Percentiles rank a stretch among this genome's conserved stretches.
These are phyloP conservation scores for Macrophya alboannulata DNA, from an alignment of 2,888 invertebrate genomes.

Conservation along the genomic window DNA sequence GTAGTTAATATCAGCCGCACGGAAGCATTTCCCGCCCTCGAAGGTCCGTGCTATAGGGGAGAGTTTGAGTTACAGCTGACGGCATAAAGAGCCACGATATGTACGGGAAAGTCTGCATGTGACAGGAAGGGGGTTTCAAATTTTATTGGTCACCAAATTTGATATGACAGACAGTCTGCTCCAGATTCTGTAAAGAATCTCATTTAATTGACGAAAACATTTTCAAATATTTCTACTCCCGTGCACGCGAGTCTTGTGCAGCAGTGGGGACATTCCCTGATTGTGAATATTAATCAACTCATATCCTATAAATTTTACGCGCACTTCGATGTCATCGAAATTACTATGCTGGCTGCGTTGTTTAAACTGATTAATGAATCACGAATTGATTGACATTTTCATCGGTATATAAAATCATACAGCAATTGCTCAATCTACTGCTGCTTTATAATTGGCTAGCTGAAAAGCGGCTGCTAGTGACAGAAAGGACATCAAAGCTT, in stretches of 20 bases:
- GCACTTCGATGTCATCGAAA: not conserved
- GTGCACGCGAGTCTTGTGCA: not conserved
- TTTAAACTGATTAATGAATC: not conserved
- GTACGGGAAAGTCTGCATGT: slow-evolving; percentile 58
- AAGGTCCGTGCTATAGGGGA: slow-evolving; percentile 23
- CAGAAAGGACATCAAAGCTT: slow-evolving; percentile 27
- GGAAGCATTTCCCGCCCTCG: slow-evolving; percentile 28
- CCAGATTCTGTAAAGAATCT: slow-evolving; percentile 31
- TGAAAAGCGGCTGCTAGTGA: not conserved
- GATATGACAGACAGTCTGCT: slow-evolving; percentile 50
- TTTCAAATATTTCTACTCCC: not conserved
- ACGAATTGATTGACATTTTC: not conserved
- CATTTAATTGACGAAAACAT: slow-evolving; percentile 19
- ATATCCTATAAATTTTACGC: not conserved
- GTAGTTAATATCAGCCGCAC: slow-evolving; percentile 32
- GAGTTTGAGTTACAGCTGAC: slow-evolving; percentile 58
- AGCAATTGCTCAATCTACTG: not conserved
- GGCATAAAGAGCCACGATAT: slow-evolving; percentile 58
- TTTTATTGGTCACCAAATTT: slow-evolving; percentile 54
- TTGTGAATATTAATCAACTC: not conserved
- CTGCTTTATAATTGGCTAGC: not conserved
- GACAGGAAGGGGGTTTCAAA: slow-evolving; percentile 42
- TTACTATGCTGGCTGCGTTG: not conserved
- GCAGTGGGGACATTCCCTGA: not conserved
- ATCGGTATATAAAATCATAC: not conserved